phyloP scores from a whole-genome alignment of 2,113 vertebrate genomes.

The Oceanites oceanicus region DNA sequence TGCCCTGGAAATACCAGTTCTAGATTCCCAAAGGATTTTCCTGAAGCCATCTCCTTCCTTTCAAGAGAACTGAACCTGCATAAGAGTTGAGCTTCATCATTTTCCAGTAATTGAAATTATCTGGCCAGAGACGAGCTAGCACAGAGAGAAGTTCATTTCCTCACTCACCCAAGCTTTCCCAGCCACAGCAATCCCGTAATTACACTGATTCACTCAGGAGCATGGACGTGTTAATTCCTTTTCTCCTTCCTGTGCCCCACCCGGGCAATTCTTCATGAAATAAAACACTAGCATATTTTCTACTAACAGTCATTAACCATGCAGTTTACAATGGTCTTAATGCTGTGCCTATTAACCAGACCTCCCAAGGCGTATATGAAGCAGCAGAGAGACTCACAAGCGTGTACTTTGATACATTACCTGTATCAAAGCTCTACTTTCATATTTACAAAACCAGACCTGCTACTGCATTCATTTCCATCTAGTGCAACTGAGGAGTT shows the following conservation, averaged over 20 bases:
- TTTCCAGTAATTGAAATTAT: background rate
- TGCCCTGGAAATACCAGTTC: background rate
- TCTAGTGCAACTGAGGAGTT: background rate
- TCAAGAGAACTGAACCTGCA: background rate
- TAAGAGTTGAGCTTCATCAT: background rate
- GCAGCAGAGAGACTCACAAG: background rate
- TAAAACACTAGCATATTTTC: background rate
- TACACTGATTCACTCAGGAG: background rate
- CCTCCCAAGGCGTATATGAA: background rate
- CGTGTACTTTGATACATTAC: too few species aligned
- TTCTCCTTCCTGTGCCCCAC: background rate
- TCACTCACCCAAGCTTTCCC: background rate
- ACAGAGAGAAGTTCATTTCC: background rate
- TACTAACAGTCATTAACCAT: background rate
- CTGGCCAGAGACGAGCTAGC: background rate
- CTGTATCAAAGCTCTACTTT: background rate
- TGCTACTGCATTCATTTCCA: background rate
- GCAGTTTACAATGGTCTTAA: accelerated
- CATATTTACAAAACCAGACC: background rate
- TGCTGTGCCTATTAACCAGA: background rate
- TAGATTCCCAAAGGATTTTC: background rate
- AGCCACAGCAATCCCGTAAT: background rate
- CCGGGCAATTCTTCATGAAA: background rate
- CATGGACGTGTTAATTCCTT: background rate
- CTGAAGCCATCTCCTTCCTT: background rate